Evolutionary conservation across 2,113 vertebrate genomes (phyloP).

Genomic region (Garra rufa): DNA sequence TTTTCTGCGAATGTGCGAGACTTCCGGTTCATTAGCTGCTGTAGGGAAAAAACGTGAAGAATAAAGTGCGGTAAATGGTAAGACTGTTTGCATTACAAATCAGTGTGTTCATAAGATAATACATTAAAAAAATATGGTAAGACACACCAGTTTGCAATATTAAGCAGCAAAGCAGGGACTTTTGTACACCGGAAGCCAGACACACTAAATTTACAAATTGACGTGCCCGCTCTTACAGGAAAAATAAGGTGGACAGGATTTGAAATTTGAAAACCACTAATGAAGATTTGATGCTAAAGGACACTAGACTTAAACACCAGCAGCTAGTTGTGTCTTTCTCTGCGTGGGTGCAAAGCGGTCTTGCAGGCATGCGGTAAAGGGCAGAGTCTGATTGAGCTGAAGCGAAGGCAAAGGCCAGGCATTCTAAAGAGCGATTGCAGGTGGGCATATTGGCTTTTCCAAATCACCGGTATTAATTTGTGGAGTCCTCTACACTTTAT

Average conservation of each 20-base stretch:
- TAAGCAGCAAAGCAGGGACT: too few relatives aligned
- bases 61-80: too few relatives aligned
- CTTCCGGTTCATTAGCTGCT: too few relatives aligned
- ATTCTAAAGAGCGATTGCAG: conserved; percentile 53
- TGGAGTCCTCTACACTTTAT: conserved; percentile 66
- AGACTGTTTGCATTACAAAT: too few relatives aligned
- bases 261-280: neutral
- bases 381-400: conserved; percentile 64
- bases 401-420: conserved; percentile 55
- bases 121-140: too few relatives aligned
- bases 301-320: neutral
- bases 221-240: too few relatives aligned
- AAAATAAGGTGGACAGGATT: neutral
- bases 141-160: too few relatives aligned
- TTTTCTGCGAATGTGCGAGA: too few relatives aligned
- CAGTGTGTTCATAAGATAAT: too few relatives aligned
- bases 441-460: conserved; percentile 56
- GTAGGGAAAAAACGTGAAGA: too few relatives aligned
- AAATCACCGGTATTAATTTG: conserved; percentile 73
- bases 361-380: conserved; percentile 62
- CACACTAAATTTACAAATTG: too few relatives aligned
- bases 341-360: neutral
- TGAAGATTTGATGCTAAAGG: neutral
- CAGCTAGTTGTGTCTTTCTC: neutral
- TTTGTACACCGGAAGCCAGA: too few relatives aligned